These are phyloP conservation scores for Eupithecia vulgata DNA, from an alignment of 2,888 invertebrate genomes.

Conservation along the genomic window DNA sequence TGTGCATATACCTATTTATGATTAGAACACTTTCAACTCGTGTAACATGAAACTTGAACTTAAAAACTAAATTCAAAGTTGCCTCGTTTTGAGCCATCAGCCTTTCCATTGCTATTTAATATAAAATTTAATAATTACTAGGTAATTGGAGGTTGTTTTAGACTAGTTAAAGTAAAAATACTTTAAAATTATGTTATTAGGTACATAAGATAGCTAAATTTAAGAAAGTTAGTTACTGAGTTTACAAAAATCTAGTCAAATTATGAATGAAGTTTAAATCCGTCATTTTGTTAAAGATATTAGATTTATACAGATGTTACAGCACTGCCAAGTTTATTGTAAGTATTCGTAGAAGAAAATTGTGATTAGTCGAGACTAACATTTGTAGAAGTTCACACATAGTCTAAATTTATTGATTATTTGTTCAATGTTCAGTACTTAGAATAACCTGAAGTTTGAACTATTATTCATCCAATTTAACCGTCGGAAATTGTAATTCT, in stretches of 20 bases:
- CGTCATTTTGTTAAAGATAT: slow-evolving; percentile 50
- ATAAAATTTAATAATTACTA: slow-evolving; percentile 3
- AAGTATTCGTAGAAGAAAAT: slow-evolving; percentile 53
- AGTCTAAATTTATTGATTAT: neutral
- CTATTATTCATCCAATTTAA: slow-evolving; percentile 1
- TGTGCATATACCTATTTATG: slow-evolving; percentile 5
- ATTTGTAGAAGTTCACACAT: slow-evolving; percentile 18
- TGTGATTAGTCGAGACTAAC: slow-evolving; percentile 14
- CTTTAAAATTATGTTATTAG: slow-evolving; percentile 22
- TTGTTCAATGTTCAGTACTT: neutral
- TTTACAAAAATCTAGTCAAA: slow-evolving; percentile 29
- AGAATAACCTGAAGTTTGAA: neutral
- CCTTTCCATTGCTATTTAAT: neutral
- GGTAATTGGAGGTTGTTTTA: slow-evolving; percentile 38
- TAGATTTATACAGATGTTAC: slow-evolving; percentile 64
- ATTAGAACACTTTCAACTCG: neutral
- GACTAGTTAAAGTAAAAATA: slow-evolving; percentile 31
- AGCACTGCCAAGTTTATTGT: slow-evolving; percentile 77
- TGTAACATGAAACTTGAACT: neutral
- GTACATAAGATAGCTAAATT: slow-evolving; percentile 25
- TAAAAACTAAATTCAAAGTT: neutral
- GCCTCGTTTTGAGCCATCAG: neutral
- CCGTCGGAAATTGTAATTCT: neutral
- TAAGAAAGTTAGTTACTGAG: slow-evolving; percentile 28
- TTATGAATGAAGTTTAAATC: slow-evolving; percentile 38